Base-by-base conservation (phyloP, 2,113 vertebrate genomes). In the Seriola dumerili region DNA sequence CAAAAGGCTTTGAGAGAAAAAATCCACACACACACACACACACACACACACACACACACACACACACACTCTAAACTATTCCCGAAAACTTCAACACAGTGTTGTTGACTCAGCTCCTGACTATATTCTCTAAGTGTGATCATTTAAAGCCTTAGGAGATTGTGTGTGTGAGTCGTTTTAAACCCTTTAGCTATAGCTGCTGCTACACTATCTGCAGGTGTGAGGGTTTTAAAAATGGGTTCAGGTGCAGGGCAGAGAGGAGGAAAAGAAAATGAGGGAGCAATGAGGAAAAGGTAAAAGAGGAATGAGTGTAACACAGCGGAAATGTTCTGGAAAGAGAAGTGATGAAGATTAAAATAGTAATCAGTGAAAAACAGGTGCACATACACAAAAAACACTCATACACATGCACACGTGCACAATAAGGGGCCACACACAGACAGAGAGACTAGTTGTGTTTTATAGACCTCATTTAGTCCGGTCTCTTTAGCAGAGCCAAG, bases 391-490 rank as follows among this genome's bases (percentile, higher is more conserved):
- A n/a, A 64, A 57, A 78, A 63, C 55, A 7, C 81, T 71, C 80
- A 75, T 52, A 79, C 74, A 80, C 91, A 87, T 65, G 42, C 74
- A 78, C 32, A 58, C 69, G 40, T 62, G 79, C 5, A 90, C 68
- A 81, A 54, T 84, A 77, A 78, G 73, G 23, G 17, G 64, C 72
- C 84, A 76, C 58, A 74, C 81, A 21, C 84, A 81, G 82, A 82
- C 72, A 58, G 52, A 69, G 52, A 79, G 84, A 54, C 76, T 7
- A 66, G 67, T 75, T 63, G 81, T 88, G 86, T 87, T 95, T 94
- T 94, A 95, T 90, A 84, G 91, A 93, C 81, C 87, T 95, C 92
- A 94, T 95, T 95, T 94, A 93, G 92, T 86, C 82, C 74, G 89
- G 88, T 93, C 87, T 91, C 85, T 93, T 94, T 93, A 94, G 89